Base-by-base conservation (phyloP, 2,113 vertebrate species). In the Oreotrochilus melanogaster region DNA sequence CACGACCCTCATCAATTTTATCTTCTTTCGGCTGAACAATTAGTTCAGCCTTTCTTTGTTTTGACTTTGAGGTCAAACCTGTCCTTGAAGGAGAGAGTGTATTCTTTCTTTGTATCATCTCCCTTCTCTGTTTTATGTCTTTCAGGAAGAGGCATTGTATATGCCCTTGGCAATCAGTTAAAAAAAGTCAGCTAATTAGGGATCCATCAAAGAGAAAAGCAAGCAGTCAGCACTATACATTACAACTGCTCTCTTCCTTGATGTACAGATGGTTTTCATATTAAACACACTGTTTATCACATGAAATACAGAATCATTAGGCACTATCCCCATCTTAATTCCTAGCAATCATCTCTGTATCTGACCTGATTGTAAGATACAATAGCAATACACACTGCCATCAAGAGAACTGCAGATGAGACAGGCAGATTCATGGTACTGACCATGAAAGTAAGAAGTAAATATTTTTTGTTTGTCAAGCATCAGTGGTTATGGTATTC, bases 141-240 rank as follows among this genome's bases (percentile, higher is more conserved):
- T 83, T 80, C 31, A 37, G 72, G 64, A 93, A 84, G 65, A 90
- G 37, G 21, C 51, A 57, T 50, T 86, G 51, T 64, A 69, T 67
- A 57, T 70, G 9, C 64, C 37, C 35, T 83, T 84, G 69, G 65
- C 79, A 92, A 57, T 96, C 72, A 78, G 45, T 81, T 95, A 35
- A 70, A 31, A 88, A 79, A 92, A 86, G 18, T 64, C 69, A 78
- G 31, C 86, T 95, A 93, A 92, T 96, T 94, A 92, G 61, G 13
- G 48, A 61, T 53, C 66, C 30, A 60, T 92, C 64, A 64, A 86
- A 95, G 75, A 67, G 78, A 33, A 86, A 90, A 88, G 14, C 22
- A 76, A 89, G 31, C 37, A 71, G 37, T 79, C 2, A 1, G 45
- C 37, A 19, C 54, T 79, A 12, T n/a, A 9, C 8, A 4, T 72